phyloP scores from a whole-genome alignment of 1,140 invertebrate genomes.

The Holotrichia oblita region DNA sequence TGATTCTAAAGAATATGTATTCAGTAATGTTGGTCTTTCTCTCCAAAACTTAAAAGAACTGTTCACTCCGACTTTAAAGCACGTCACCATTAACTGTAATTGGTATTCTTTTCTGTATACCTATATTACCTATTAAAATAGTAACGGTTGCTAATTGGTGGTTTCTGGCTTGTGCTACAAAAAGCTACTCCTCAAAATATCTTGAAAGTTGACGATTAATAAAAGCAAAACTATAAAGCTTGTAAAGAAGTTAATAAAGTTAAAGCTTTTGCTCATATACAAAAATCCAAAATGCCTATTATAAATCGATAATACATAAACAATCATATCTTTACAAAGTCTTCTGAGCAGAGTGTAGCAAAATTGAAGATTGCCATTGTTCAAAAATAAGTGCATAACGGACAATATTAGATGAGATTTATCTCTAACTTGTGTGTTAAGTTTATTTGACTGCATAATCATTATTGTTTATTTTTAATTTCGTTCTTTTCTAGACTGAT shows the following conservation, averaged over 20 bases:
- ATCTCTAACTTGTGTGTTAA: constrained; percentile 24
- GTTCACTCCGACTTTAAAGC: no score
- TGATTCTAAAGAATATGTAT: no score
- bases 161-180: neutral
- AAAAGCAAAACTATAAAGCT: constrained; percentile 4
- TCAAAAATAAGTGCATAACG: constrained; percentile 30
- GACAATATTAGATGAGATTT: constrained; percentile 46
- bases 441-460: constrained; percentile 39
- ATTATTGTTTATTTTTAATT: constrained; percentile 19
- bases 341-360: constrained; percentile 34
- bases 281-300: constrained; percentile 29
- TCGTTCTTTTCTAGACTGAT: constrained; percentile 47
- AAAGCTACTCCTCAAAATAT: neutral
- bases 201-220: neutral
- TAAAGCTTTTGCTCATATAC: constrained; percentile 30
- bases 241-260: neutral
- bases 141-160: no score
- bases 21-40: no score
- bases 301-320: constrained; percentile 30
- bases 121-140: no score
- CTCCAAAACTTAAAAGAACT: no score
- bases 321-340: constrained; percentile 32
- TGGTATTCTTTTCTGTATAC: no score
- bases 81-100: no score
- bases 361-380: constrained; percentile 29